A percentile compares a stretch with the other conserved stretches of the same genome.
phyloP scores from a whole-genome alignment of 2,797 vertebrate species.

The Arremon brunneinucha region DNA sequence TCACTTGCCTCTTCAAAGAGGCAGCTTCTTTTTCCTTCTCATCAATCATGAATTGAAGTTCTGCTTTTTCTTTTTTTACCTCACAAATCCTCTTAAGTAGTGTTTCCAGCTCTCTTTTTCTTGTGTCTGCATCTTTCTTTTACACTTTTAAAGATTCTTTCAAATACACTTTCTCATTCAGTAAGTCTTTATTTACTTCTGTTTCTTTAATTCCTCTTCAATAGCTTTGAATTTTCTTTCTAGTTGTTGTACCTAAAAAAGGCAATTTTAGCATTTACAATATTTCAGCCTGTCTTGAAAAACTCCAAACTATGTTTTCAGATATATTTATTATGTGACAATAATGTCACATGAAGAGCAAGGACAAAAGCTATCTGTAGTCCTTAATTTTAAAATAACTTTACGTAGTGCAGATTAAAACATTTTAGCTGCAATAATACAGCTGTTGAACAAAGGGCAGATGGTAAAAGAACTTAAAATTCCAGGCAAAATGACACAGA shows the following conservation, averaged over 20 bases:
- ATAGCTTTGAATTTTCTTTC: constrained; percentile 67
- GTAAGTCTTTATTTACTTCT: constrained; percentile 80
- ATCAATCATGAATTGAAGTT: constrained; percentile 71
- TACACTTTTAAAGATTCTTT: constrained; percentile 75
- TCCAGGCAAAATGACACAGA: constrained; percentile 61
- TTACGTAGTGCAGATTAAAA: constrained; percentile 31
- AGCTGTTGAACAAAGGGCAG: constrained; percentile 69
- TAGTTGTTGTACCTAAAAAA: constrained; percentile 67
- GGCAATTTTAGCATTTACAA: background rate
- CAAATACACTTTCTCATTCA: constrained; percentile 74
- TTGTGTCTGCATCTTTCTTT: constrained; percentile 67
- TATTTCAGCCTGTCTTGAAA: constrained; percentile 2
- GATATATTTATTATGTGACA: constrained; percentile 30
- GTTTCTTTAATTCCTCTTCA: constrained; percentile 71
- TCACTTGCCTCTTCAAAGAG: constrained; percentile 74
- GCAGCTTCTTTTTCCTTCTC: constrained; percentile 76
- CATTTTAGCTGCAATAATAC: constrained; percentile 69
- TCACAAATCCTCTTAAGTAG: constrained; percentile 75
- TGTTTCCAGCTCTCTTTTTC: constrained; percentile 73
- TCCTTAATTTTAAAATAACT: constrained; percentile 65
- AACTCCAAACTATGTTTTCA: background rate
- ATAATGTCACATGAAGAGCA: constrained; percentile 47
- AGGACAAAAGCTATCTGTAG: constrained; percentile 61
- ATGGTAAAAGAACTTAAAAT: constrained; percentile 70
- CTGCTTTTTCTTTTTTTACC: constrained; percentile 67